These are phyloP conservation scores for Lepus townsendii DNA, from an alignment of 2,797 vertebrate species.

Conservation along the genomic window DNA sequence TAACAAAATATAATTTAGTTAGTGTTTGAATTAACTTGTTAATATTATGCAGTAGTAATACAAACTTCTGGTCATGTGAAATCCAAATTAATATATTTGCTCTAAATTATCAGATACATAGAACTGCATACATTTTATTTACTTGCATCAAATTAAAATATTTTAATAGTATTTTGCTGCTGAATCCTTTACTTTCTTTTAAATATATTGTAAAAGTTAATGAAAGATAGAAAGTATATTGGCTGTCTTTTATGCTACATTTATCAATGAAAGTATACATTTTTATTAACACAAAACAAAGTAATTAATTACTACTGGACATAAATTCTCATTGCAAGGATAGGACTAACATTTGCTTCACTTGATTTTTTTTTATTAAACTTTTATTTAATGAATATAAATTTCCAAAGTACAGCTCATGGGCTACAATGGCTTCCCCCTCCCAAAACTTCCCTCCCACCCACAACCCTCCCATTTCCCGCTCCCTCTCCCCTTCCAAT, in stretches of 20 bases:
- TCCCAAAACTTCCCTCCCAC: no score
- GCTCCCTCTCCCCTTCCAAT: no score
- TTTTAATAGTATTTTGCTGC: neutral
- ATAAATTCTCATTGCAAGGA: conserved; percentile 34
- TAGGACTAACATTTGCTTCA: conserved; percentile 18
- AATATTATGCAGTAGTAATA: neutral
- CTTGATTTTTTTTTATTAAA: conserved; percentile 17
- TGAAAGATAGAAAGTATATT: conserved; percentile 50
- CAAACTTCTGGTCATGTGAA: conserved; percentile 23
- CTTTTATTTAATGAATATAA: no score
- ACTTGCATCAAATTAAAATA: neutral
- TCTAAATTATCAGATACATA: neutral
- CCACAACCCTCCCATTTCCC: no score
- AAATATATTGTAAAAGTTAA: conserved; percentile 36
- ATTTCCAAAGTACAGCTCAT: no score
- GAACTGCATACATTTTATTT: neutral
- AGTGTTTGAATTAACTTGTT: conserved; percentile 21
- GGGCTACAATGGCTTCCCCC: no score
- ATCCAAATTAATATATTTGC: neutral
- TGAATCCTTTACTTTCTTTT: neutral
- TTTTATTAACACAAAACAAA: conserved; percentile 74
- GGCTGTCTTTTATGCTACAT: neutral
- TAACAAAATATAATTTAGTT: conserved; percentile 35
- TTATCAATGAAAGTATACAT: conserved; percentile 29
- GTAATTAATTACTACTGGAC: conserved; percentile 59